A percentile compares a stretch with the other conserved stretches of the same genome.
Conservation (phyloP, 2,113 vertebrate genomes). For the Xenus cinereus region DNA sequence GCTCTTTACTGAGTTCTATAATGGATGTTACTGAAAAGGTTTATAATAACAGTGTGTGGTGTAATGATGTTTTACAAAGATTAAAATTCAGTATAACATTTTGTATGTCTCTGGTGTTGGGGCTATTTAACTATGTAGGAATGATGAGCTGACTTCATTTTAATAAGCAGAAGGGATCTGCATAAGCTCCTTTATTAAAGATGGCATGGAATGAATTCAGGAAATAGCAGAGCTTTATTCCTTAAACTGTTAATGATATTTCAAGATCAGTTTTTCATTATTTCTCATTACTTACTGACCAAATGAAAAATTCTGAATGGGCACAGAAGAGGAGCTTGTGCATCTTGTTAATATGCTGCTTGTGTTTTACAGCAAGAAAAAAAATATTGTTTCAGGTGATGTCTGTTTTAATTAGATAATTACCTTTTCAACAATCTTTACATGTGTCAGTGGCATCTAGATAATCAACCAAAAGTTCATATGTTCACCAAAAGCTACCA, state of each 20-base stretch:
- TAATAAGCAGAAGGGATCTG: constrained; percentile 13
- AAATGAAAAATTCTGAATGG: constrained; percentile 51
- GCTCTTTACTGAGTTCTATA: constrained; percentile 22
- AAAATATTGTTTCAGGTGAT: neutral
- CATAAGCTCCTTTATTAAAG: neutral
- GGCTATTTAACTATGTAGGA: constrained; percentile 32
- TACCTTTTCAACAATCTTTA: neutral
- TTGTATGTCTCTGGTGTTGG: constrained; percentile 53
- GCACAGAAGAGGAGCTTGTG: neutral
- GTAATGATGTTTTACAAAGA: constrained; percentile 39
- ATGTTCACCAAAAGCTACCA: neutral
- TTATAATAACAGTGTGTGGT: constrained; percentile 17
- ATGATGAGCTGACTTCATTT: constrained; percentile 45
- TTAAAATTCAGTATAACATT: constrained; percentile 54
- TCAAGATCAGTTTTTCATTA: neutral
- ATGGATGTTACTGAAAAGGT: constrained; percentile 52
- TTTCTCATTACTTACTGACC: constrained; percentile 5
- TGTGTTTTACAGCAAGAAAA: neutral
- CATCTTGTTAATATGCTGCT: constrained; percentile 10
- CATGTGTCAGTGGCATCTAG: neutral
- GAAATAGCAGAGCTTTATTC: neutral
- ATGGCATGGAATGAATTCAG: neutral
- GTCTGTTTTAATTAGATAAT: neutral
- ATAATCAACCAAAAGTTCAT: neutral
- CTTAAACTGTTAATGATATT: constrained; percentile 11